A percentile compares a stretch with the other conserved stretches of the same genome.
Evolutionary conservation across 2,888 invertebrate species (phyloP).

Genomic region (Allolobophora icterica): DNA sequence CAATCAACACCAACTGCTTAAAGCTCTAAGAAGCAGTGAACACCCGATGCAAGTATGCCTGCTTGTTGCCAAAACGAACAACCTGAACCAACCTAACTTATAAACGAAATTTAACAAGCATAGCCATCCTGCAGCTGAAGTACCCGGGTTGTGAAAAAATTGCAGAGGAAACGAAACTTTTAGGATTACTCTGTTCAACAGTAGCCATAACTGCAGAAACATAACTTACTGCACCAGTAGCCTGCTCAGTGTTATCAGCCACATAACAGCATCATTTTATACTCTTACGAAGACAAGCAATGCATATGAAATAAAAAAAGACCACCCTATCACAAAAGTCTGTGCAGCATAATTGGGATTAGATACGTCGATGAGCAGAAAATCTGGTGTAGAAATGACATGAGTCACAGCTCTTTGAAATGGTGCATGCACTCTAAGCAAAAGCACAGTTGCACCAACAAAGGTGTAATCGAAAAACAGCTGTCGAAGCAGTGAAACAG

Average conservation of each 20-base stretch:
- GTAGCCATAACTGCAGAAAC: too few relatives aligned
- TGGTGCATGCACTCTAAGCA: not conserved
- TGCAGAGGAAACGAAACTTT: not conserved
- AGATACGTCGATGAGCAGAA: not conserved
- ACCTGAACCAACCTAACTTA: not conserved
- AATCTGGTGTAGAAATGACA: not conserved
- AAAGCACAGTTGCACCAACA: not conserved
- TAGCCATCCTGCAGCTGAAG: not conserved
- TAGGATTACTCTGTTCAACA: not conserved
- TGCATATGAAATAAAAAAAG: not conserved
- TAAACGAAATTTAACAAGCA: not conserved
- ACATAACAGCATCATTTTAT: not conserved
- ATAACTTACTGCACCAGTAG: too few relatives aligned
- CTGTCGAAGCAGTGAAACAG: not conserved
- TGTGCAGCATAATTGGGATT: not conserved
- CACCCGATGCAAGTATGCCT: not conserved
- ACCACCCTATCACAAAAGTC: not conserved
- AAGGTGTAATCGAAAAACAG: not conserved
- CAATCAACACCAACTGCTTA: not conserved
- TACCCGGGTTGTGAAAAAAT: not conserved
- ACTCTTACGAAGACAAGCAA: not conserved
- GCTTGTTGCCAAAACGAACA: not conserved
- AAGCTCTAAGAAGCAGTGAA: not conserved
- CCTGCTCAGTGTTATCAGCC: not conserved
- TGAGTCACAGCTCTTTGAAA: not conserved